These are phyloP conservation scores for Lottia scabra DNA, from an alignment of 2,888 invertebrate genomes.

Conservation along the genomic window DNA sequence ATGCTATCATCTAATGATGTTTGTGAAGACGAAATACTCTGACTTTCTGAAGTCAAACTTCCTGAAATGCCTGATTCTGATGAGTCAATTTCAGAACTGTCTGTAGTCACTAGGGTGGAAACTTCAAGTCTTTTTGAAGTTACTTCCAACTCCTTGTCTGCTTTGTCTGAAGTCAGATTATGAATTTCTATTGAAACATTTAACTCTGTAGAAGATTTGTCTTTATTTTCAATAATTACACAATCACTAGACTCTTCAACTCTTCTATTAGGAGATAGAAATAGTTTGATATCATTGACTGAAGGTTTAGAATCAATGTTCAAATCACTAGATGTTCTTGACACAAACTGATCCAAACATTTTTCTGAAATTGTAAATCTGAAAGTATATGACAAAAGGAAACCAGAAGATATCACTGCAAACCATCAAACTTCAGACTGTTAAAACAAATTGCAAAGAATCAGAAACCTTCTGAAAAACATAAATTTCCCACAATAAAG, in stretches of 20 bases:
- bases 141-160: not conserved
- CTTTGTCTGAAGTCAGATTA: not conserved
- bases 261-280: not conserved
- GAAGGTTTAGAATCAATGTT: not conserved
- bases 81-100: not conserved
- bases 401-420: too few relatives aligned
- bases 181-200: not conserved
- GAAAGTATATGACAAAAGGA: too few relatives aligned
- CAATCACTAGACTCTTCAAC: not conserved
- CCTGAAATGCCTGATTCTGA: not conserved
- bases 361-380: conserved; percentile 35
- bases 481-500: too few relatives aligned
- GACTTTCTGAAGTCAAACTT: not conserved
- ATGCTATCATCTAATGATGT: not conserved
- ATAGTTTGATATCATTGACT: not conserved
- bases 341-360: conserved; percentile 35
- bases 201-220: not conserved
- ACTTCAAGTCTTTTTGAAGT: not conserved
- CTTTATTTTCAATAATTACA: conserved; percentile 11
- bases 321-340: not conserved
- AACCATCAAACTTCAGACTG: too few relatives aligned
- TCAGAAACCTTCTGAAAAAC: too few relatives aligned
- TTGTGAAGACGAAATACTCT: not conserved
- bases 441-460: too few relatives aligned
- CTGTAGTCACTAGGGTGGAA: not conserved